phyloP scores from a whole-genome alignment of 30 jellyfish, hydroid and myxozoan genomes.

The Calvadosia cruxmelitensis region DNA sequence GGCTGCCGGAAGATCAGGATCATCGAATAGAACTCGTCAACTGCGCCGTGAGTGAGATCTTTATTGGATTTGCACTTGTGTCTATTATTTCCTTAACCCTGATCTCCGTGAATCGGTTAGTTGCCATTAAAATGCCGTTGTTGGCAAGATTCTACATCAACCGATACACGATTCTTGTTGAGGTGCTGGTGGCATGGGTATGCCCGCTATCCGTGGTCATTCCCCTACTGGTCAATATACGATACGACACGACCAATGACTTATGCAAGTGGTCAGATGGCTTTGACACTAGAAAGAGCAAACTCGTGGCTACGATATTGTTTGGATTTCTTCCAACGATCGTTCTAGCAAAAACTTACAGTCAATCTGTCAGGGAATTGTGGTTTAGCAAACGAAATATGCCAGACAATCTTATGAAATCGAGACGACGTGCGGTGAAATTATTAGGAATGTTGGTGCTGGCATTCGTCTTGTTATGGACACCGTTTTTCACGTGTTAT shows the following conservation, averaged over 20 bases:
- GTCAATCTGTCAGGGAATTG: neutral
- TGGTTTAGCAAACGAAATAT: neutral
- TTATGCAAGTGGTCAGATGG: neutral
- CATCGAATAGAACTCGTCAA: neutral
- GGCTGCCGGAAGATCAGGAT: neutral
- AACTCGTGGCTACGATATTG: neutral
- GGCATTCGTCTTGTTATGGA: neutral
- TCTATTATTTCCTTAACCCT: neutral
- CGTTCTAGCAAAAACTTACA: neutral
- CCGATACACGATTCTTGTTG: neutral
- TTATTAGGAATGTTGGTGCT: neutral
- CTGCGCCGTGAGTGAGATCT: neutral
- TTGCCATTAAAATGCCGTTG: neutral
- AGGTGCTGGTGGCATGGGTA: neutral
- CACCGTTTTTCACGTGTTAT: constrained; percentile 2
- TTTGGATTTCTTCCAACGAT: neutral
- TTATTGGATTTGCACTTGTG: neutral
- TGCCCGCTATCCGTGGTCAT: neutral
- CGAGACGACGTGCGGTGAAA: constrained; percentile 1
- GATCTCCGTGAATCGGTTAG: neutral
- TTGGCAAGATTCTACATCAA: neutral
- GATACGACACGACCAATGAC: neutral
- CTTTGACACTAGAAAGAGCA: neutral
- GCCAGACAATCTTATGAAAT: neutral
- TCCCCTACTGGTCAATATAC: neutral